Conservation (phyloP, 2,888 invertebrate genomes). For the Oligia latruncula region DNA sequence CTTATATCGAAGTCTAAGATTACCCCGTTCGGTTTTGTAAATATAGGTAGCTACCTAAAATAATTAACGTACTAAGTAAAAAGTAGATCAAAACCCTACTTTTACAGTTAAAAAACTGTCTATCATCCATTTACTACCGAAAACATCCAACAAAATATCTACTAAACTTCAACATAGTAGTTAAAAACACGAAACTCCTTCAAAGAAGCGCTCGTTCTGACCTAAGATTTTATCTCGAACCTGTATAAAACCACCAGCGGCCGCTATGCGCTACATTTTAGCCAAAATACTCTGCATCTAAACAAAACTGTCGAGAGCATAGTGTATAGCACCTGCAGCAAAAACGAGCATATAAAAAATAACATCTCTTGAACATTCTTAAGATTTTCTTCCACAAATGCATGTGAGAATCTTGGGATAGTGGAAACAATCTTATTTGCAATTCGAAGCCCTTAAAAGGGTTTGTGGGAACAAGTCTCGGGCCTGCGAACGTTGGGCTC, state of each 20-base stretch:
- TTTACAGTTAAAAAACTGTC: neutral
- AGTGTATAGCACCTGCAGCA: conserved; percentile 31
- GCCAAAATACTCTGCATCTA: conserved; percentile 41
- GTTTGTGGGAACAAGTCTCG: conserved; percentile 66
- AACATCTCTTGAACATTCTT: conserved; percentile 25
- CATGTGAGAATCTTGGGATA: conserved; percentile 62
- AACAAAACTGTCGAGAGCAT: conserved; percentile 40
- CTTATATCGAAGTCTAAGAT: neutral
- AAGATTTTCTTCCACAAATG: conserved; percentile 34
- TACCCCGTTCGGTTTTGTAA: neutral
- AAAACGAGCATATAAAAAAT: conserved; percentile 34
- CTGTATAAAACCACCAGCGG: conserved; percentile 44
- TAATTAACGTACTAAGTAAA: neutral
- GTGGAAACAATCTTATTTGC: conserved; percentile 80
- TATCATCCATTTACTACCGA: conserved; percentile 1
- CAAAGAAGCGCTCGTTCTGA: conserved; percentile 34
- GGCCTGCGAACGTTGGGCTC: conserved; percentile 66
- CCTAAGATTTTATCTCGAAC: conserved; percentile 54
- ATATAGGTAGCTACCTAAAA: neutral
- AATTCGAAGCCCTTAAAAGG: conserved; percentile 76
- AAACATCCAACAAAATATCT: neutral
- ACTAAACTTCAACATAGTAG: conserved; percentile 23
- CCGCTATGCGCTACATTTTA: conserved; percentile 53
- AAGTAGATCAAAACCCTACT: neutral
- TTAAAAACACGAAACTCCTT: conserved; percentile 42